These are phyloP conservation scores for Holothuria leucospilota DNA, from an alignment of 53 echinoderm and acorn worm species.

Conservation along the genomic window DNA sequence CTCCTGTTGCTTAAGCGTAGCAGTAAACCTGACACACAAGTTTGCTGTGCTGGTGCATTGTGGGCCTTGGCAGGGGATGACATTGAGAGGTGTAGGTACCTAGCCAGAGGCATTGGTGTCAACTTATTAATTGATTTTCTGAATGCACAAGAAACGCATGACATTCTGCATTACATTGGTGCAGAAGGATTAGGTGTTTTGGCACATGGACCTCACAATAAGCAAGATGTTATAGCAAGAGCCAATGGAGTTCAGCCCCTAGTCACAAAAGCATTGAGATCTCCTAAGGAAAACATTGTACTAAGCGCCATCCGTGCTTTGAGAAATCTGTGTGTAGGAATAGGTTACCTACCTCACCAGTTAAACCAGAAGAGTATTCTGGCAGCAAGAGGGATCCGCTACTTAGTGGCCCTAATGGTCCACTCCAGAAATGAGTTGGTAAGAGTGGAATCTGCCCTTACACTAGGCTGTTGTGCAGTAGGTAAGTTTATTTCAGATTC, in stretches of 20 bases:
- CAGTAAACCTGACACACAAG: conserved; percentile 85
- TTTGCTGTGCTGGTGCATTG: conserved; percentile 89
- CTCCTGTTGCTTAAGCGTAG: conserved; percentile 92
- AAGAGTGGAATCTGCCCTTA: conserved; percentile 89
- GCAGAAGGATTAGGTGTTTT: conserved; percentile 91
- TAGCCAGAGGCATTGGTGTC: conserved; percentile 96
- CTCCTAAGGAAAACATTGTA: conserved; percentile 96
- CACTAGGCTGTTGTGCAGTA: conserved; percentile 86
- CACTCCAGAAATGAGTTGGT: conserved; percentile 95
- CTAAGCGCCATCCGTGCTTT: conserved; percentile 88
- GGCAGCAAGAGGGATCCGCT: conserved; percentile 83
- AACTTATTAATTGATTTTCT: conserved; percentile 90
- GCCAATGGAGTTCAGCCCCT: conserved; percentile 94
- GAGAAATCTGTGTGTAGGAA: conserved; percentile 88
- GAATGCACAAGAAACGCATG: conserved; percentile 82
- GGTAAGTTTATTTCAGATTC: conserved; percentile 63
- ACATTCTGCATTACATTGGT: conserved; percentile 93
- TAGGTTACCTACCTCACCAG: conserved; percentile 89
- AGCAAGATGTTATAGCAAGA: conserved; percentile 85
- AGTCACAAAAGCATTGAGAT: conserved; percentile 78
- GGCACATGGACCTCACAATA: conserved; percentile 90
- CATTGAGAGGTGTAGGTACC: conserved; percentile 83
- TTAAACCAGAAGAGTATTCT: conserved; percentile 87
- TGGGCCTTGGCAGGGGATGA: conserved; percentile 98
- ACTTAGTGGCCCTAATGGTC: conserved; percentile 93